phyloP scores from a whole-genome alignment of 1,140 invertebrate genomes.

The Phymorhynchus buccinoides region DNA sequence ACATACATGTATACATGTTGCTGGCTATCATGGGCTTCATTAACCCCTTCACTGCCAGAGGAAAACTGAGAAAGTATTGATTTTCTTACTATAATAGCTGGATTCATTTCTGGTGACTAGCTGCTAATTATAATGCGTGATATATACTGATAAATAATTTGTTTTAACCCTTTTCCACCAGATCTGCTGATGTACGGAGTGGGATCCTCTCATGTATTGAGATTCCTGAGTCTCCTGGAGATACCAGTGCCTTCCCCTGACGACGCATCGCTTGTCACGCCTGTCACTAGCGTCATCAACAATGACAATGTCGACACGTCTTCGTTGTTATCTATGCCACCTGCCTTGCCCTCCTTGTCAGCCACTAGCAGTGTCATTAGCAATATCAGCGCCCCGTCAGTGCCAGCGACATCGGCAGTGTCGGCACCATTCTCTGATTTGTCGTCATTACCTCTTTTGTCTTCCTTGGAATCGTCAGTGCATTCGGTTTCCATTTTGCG shows the following conservation, averaged over 20 bases:
- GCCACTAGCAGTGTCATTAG: not conserved
- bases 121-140: no score
- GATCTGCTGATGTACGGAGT: constrained; percentile 34
- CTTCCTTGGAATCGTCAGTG: not conserved
- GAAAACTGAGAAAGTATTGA: no score
- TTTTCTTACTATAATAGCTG: no score
- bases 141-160: no score
- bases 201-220: constrained; percentile 24
- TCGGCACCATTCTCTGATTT: not conserved
- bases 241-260: constrained; percentile 31
- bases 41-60: no score
- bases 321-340: not conserved
- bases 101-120: no score
- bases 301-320: not conserved
- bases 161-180: not conserved
- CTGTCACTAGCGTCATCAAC: not conserved
- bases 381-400: no score
- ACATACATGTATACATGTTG: no score
- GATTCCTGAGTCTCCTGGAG: constrained; percentile 25
- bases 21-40: no score
- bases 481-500: not conserved
- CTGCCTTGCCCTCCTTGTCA: not conserved
- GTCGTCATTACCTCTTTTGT: not conserved
- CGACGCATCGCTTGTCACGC: constrained; percentile 19
- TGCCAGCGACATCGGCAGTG: not conserved